These are phyloP conservation scores for Eulithis prunata DNA, from an alignment of 2,888 invertebrate species.

Conservation along the genomic window DNA sequence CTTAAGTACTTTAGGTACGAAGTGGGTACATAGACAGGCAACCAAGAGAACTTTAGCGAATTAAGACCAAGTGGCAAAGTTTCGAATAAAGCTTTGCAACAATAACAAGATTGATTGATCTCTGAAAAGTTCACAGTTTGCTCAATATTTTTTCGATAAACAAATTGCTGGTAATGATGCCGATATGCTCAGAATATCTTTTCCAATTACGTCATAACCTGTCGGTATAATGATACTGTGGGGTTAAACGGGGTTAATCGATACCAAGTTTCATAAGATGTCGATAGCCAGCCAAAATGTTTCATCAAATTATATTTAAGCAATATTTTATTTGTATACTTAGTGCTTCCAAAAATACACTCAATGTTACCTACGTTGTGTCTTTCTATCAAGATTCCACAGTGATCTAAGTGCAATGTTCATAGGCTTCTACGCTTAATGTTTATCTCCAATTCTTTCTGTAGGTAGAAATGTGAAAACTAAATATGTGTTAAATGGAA, in stretches of 20 bases:
- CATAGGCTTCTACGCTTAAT: too few relatives aligned
- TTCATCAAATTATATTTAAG: too few relatives aligned
- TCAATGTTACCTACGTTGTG: too few relatives aligned
- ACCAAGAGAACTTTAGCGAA: constrained; percentile 38
- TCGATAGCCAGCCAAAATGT: background rate
- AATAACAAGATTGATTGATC: constrained; percentile 54
- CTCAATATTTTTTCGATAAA: constrained; percentile 30
- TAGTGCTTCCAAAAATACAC: too few relatives aligned
- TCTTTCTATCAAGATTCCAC: too few relatives aligned
- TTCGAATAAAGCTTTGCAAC: constrained; percentile 59
- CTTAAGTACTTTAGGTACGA: background rate
- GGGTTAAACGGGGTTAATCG: constrained; percentile 1
- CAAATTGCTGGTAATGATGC: constrained; percentile 16
- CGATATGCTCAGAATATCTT: constrained; percentile 18
- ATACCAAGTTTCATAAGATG: background rate
- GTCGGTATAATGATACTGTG: background rate
- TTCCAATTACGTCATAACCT: constrained; percentile 23
- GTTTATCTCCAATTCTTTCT: too few relatives aligned
- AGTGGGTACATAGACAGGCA: background rate
- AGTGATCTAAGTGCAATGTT: too few relatives aligned
- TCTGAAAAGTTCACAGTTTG: constrained; percentile 33
- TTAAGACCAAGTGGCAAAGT: constrained; percentile 46
- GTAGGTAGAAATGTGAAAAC: too few relatives aligned
- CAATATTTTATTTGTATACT: too few relatives aligned
- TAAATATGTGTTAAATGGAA: too few relatives aligned